Percentiles rank a stretch among this genome's conserved stretches.
Conservation (phyloP, 2,888 invertebrate genomes). For the Boloria selene region DNA sequence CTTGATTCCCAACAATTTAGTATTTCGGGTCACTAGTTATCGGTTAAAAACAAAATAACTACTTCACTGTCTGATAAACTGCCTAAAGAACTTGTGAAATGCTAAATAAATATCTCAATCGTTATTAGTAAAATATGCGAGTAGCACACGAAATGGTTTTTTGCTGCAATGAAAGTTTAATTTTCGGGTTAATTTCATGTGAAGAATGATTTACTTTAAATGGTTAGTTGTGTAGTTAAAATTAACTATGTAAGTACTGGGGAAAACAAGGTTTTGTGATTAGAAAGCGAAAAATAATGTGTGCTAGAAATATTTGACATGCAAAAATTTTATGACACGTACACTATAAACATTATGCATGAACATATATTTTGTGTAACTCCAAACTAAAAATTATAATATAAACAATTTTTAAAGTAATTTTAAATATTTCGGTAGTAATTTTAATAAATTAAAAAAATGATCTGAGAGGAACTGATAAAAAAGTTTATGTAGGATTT, state of each 20-base stretch:
- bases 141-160: conserved; percentile 55
- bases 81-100: conserved; percentile 64
- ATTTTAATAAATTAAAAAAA: too few relatives aligned
- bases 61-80: conserved; percentile 50
- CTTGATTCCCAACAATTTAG: conserved; percentile 56
- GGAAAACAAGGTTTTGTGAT: too few relatives aligned
- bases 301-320: too few relatives aligned
- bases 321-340: neutral
- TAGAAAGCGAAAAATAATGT: too few relatives aligned
- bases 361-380: too few relatives aligned
- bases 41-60: conserved; percentile 57
- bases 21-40: conserved; percentile 53
- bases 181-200: neutral
- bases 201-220: neutral
- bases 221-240: conserved; percentile 2
- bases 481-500: too few relatives aligned
- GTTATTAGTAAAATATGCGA: conserved; percentile 58
- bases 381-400: too few relatives aligned
- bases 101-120: conserved; percentile 74
- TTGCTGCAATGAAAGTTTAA: conserved; percentile 10
- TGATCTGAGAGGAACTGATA: too few relatives aligned
- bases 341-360: neutral
- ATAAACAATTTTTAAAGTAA: too few relatives aligned
- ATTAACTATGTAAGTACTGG: neutral
- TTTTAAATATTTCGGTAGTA: too few relatives aligned